Conservation (phyloP, 1,140 invertebrate species). For the Tribolium castaneum region DNA sequence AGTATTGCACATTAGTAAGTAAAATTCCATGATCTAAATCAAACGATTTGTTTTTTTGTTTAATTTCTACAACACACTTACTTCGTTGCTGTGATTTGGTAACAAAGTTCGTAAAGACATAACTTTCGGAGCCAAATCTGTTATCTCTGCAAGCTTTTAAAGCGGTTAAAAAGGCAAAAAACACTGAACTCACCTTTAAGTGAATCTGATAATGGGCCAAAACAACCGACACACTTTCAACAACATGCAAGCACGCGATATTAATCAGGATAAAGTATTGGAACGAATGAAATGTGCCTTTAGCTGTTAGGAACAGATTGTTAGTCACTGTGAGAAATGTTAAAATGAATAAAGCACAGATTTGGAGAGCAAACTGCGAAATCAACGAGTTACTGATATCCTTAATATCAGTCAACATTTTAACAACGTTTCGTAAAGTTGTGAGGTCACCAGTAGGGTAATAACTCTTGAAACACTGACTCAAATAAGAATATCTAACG, state of each 20-base stretch:
- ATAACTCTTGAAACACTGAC: background rate
- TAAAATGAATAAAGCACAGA: slow-evolving; percentile 2
- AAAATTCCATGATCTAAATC: background rate
- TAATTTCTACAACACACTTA: background rate
- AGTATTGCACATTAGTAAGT: background rate
- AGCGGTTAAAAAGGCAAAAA: background rate
- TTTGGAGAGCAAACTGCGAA: background rate
- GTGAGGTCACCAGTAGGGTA: background rate
- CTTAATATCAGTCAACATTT: background rate
- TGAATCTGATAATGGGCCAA: slow-evolving; percentile 7
- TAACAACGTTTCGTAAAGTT: background rate
- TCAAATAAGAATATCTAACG: background rate
- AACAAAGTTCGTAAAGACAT: background rate
- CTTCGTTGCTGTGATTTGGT: background rate
- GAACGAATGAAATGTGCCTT: background rate
- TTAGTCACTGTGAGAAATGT: background rate
- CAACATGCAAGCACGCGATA: background rate
- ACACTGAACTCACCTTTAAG: background rate
- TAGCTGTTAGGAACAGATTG: background rate
- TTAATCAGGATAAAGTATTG: background rate
- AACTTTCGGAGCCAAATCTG: background rate
- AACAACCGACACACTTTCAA: slow-evolving; percentile 2
- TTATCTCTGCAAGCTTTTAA: background rate
- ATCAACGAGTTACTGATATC: background rate
- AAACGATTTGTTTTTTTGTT: background rate